Base-by-base conservation (phyloP, 2,888 invertebrate genomes). In the Heliothis peltigera region DNA sequence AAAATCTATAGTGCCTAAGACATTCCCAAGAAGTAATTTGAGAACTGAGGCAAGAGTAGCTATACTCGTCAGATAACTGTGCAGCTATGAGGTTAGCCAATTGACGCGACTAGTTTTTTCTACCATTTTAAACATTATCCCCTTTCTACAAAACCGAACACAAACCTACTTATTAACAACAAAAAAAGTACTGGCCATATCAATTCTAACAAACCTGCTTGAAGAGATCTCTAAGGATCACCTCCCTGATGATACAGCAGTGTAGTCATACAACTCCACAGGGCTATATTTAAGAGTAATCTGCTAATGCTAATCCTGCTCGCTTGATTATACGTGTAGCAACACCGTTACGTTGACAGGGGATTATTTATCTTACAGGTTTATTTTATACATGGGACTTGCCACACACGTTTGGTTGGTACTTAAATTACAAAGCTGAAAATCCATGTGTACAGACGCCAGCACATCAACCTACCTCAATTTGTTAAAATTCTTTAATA, bases 201-300 rank as follows among this genome's bases (percentile, higher is more conserved):
- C 25, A 48, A 25, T 25, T 22, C 8, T 22, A 10, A 19, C n/a
- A 43, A 53, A 47, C 47, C 25, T 25, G 47, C 21, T 32, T 43
- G 5, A n/a, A 32, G 15, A 58, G 28, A 1, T 10, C 18, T 0
- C 49, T 12, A 32, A 21, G 10, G 21, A 17, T 15, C 7, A 28
- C 6, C 8, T 4, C 25, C 7, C 19, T 61, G 15, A n/a, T 21
- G 39, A 61, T 54, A 21, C 18, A 19, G 35, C 19, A 28, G 12
- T 3, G 32, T 12, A 10, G 21, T 42, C 17, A 12, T 22, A 7
- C 18, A 44, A 17, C 10, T 4, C 39, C 3, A 22, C 5, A 28
- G 28, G 43, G 35, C 44, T 51, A 39, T 64, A 47, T 62, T 63
- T 64, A 64, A 22, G 52, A 48, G 47, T 53, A 64, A 48, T 48